Evolutionary conservation across 1,140 invertebrate genomes (phyloP).

Genomic region (Dendrolimus punctatus): DNA sequence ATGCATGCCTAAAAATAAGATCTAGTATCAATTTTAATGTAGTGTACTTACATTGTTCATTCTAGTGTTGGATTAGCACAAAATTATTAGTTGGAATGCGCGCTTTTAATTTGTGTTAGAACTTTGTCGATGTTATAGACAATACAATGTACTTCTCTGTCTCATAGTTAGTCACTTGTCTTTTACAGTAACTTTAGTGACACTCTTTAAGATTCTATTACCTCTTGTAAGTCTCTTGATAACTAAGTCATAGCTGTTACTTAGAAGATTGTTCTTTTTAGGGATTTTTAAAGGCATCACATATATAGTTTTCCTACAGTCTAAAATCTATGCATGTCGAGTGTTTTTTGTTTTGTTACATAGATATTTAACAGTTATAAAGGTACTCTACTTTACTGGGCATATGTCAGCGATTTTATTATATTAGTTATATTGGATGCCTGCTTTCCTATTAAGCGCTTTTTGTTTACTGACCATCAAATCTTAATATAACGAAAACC

Average conservation of each 20-base stretch:
- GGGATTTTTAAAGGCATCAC: conserved; percentile 23
- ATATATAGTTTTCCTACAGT: background rate
- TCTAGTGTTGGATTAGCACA: conserved; percentile 37
- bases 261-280: conserved; percentile 31
- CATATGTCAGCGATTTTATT: no score
- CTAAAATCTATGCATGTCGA: no score
- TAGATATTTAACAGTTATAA: no score
- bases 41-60: conserved; percentile 16
- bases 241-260: conserved; percentile 59
- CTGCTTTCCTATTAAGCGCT: no score
- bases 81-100: conserved; percentile 13
- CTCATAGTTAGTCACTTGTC: background rate
- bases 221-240: conserved; percentile 49
- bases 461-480: no score
- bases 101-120: no score
- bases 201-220: conserved; percentile 42
- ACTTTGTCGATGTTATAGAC: background rate
- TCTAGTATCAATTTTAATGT: background rate
- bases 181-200: conserved; percentile 20
- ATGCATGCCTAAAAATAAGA: no score
- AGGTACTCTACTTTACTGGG: no score
- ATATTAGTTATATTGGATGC: no score
- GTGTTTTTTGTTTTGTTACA: no score
- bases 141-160: background rate
- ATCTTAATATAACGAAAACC: no score